Percentiles rank a stretch among this genome's conserved stretches.
Evolutionary conservation across 53 echinoderm and acorn worm species (phyloP).

Genomic region (Patiria pectinifera): DNA sequence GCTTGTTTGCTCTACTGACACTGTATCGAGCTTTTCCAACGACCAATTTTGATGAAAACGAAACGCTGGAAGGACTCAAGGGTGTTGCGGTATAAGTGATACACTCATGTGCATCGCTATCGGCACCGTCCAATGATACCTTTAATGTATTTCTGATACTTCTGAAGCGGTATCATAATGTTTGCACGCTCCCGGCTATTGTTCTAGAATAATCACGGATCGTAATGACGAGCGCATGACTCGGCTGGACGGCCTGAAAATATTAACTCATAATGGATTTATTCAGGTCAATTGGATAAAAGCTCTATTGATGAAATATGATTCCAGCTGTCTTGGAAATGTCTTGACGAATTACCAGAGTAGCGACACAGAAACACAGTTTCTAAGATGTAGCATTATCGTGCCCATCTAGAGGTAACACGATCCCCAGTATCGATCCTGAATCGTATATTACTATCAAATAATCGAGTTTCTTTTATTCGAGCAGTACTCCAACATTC

Average conservation of each 20-base stretch:
- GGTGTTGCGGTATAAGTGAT: no score
- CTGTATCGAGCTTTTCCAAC: neutral
- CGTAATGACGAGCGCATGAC: no score
- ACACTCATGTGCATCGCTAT: neutral
- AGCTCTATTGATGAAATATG: neutral
- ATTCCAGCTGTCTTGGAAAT: neutral
- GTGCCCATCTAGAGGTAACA: neutral
- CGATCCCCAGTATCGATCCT: neutral
- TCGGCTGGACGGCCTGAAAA: neutral
- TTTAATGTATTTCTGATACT: neutral
- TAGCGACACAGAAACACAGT: no score
- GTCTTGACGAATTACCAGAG: no score
- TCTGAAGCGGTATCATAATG: neutral
- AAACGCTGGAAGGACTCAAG: neutral
- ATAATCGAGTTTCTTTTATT: no score
- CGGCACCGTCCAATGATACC: neutral
- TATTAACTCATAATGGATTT: neutral
- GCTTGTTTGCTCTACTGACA: neutral
- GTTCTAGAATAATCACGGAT: neutral
- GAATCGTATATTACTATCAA: neutral
- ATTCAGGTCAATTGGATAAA: neutral
- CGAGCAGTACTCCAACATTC: no score
- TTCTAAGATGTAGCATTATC: neutral
- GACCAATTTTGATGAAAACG: neutral
- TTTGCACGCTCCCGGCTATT: neutral